These are phyloP conservation scores for Andrena praecox DNA, from an alignment of 2,888 invertebrate genomes.

Conservation along the genomic window DNA sequence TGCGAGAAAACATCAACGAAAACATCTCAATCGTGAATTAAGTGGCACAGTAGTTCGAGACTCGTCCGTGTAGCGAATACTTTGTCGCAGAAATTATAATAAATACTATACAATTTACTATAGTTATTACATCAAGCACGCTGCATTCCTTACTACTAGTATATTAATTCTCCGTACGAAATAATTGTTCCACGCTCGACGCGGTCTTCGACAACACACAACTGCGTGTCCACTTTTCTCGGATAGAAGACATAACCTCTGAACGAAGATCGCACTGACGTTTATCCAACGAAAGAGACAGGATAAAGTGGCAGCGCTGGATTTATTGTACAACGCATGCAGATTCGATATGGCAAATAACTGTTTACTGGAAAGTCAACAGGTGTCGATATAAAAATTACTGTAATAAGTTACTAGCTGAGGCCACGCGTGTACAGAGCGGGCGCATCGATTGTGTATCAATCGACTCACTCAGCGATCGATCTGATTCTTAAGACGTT, in stretches of 20 bases:
- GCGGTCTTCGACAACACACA: too few species aligned
- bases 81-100: too few species aligned
- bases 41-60: too few species aligned
- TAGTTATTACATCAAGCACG: too few species aligned
- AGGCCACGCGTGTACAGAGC: not conserved
- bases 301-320: not conserved
- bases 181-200: too few species aligned
- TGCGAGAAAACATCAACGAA: too few species aligned
- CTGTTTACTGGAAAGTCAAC: not conserved
- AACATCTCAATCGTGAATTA: too few species aligned
- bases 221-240: not conserved
- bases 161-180: too few species aligned
- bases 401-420: not conserved
- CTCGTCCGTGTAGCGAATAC: too few species aligned
- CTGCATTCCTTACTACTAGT: too few species aligned
- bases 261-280: not conserved
- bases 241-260: not conserved
- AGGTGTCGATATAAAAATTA: not conserved
- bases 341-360: not conserved
- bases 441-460: not conserved
- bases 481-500: not conserved
- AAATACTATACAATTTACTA: too few species aligned
- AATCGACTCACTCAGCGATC: not conserved
- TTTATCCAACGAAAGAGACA: not conserved
- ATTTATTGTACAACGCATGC: conserved; percentile 10